Evolutionary conservation across 2,113 vertebrate species (phyloP), one percentile per base, ranked within the genome.

Genomic region (Pedetes capensis): DNA sequence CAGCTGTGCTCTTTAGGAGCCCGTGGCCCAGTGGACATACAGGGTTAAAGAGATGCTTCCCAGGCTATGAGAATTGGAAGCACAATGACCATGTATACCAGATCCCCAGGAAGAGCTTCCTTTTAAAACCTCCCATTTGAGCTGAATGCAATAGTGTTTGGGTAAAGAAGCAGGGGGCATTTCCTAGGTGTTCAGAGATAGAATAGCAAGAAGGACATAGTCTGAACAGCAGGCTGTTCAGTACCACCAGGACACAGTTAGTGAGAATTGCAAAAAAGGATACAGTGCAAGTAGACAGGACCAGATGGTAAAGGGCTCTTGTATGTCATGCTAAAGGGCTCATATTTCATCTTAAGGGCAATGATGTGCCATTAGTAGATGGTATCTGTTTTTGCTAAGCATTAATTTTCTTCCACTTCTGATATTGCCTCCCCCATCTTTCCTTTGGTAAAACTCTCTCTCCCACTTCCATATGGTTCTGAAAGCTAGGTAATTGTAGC

Each of bases 281-380:
- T 55, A 32, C 4, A 34, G 74, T 6, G 69, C 55, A 64, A 25
- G 42, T 5, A 68, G 71, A 51, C 22, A 27, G 66, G 53, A 44
- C 55, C 85, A 87, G 90, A 63, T 78, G 93, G 74, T 29, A 55
- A 85, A 76, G n/a, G 80, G 11, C 4, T 39, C 22, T 74, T 66
- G 84, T 57, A 4, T 20, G 9, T 71, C 49, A 49, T 2, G 6
- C 16, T 57, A 20, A 75, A 17, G 1, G 42, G 14, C 59, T 74
- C 66, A 0, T 89, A 53, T 74, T 69, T 86, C 71, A 93, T 87
- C 49, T 92, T 75, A n/a, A 87, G 64, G 53, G 49, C 59, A 94
- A 16, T 42, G 61, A 71, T 71, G 72, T 81, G n/a, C 47, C 42
- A 37, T 32, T 81, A 84, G 71, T n/a, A 63, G 59, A 63, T 55